Conservation (phyloP, 92 coral and sea anemone genomes). For the Montipora capitata region DNA sequence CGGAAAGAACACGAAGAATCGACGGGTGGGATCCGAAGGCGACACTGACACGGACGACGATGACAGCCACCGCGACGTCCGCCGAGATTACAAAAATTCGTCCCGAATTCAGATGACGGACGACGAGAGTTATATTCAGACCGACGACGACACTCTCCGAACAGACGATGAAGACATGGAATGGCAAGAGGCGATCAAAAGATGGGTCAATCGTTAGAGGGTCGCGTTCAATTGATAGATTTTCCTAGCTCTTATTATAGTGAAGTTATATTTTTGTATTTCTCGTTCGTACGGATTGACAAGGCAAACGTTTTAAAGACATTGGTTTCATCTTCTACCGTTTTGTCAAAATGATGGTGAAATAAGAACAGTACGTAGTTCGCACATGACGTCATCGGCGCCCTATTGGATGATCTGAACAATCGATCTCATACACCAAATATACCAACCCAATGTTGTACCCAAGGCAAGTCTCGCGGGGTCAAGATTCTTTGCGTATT, state of each 20-base stretch:
- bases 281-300: not conserved
- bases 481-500: too few relatives aligned
- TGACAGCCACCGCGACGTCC: slow-evolving; percentile 75
- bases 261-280: slow-evolving; percentile 63
- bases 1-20: slow-evolving; percentile 42
- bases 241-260: slow-evolving; percentile 25
- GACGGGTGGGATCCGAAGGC: slow-evolving; percentile 77
- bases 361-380: too few relatives aligned
- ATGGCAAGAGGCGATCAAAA: slow-evolving; percentile 93
- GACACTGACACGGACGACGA: slow-evolving; percentile 83
- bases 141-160: slow-evolving; percentile 92
- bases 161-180: slow-evolving; percentile 95
- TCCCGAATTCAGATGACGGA: slow-evolving; percentile 92
- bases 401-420: too few relatives aligned
- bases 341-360: not conserved
- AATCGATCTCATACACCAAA: too few relatives aligned
- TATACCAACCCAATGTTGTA: too few relatives aligned
- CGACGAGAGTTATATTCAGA: slow-evolving; percentile 95
- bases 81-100: slow-evolving; percentile 73
- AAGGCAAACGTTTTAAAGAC: not conserved
- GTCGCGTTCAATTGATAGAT: slow-evolving; percentile 35
- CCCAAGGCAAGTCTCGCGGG: too few relatives aligned
- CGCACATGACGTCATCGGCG: too few relatives aligned
- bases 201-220: slow-evolving; percentile 94
- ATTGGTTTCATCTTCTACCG: not conserved